Conservation (phyloP, 1,140 invertebrate genomes). For the Pogonomyrmex californicus region DNA sequence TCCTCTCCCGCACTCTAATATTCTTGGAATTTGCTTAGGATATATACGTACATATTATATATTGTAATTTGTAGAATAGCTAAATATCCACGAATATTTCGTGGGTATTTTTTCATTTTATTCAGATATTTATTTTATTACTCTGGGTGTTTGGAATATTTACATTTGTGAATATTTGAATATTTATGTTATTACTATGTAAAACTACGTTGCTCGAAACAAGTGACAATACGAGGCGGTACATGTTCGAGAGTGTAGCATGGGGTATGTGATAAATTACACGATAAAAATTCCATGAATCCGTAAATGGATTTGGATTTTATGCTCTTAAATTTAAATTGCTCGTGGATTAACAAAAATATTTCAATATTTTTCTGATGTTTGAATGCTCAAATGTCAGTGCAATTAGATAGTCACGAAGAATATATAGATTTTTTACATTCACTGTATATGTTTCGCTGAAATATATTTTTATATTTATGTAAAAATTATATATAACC, state of each 20-base stretch:
- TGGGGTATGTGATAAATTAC: conserved; percentile 50
- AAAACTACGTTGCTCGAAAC: conserved; percentile 56
- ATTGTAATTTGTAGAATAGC: conserved; percentile 7
- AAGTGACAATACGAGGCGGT: conserved; percentile 51
- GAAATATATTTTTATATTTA: background rate
- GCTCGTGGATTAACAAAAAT: conserved; percentile 43
- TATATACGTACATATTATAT: background rate
- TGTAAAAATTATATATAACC: background rate
- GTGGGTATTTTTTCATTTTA: background rate
- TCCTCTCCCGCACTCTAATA: background rate
- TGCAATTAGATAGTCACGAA: background rate
- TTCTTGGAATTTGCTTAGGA: background rate
- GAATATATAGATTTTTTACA: background rate
- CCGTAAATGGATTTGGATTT: conserved; percentile 36
- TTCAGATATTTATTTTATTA: conserved; percentile 56
- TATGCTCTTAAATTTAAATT: conserved; percentile 12
- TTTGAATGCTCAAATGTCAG: background rate
- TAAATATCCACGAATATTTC: conserved; percentile 40
- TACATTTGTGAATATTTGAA: conserved; percentile 52
- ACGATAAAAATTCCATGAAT: conserved; percentile 37
- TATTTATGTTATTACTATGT: conserved; percentile 62
- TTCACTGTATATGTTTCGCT: background rate
- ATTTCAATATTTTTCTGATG: conserved; percentile 32
- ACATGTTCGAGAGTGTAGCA: conserved; percentile 30
- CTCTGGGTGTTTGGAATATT: conserved; percentile 29